Evolutionary conservation across 2,797 vertebrate genomes (phyloP).

Genomic region (Chaetodon trifasciatus): DNA sequence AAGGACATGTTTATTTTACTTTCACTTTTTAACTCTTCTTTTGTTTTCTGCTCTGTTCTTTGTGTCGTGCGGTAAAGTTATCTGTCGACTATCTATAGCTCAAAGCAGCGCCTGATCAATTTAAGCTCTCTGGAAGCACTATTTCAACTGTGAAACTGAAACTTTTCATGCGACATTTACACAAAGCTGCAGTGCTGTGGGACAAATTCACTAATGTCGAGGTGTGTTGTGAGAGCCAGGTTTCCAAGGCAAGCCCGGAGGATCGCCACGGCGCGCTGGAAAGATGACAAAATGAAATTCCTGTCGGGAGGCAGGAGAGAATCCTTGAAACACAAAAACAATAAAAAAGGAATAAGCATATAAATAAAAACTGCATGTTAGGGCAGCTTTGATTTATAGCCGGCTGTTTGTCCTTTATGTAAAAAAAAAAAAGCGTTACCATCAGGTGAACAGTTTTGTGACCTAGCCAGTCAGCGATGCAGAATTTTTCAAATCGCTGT

Average conservation of each 20-base stretch:
- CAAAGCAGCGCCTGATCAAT: constrained; percentile 21
- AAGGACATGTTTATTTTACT: too few species aligned
- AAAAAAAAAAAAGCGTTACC: background rate
- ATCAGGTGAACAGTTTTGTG: constrained; percentile 21
- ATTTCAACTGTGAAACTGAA: constrained; percentile 18
- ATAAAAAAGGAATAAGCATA: constrained; percentile 23
- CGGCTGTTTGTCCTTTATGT: background rate
- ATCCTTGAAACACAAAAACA: constrained; percentile 50
- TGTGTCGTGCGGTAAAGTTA: too few species aligned
- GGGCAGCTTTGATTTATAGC: constrained; percentile 52
- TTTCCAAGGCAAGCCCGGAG: constrained; percentile 28
- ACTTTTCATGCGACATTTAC: constrained; percentile 35
- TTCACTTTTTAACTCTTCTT: too few species aligned
- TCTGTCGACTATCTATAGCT: background rate
- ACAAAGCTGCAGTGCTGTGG: constrained; percentile 32
- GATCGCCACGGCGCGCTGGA: constrained; percentile 28
- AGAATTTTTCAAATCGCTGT: constrained; percentile 38
- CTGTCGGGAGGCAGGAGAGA: constrained; percentile 16
- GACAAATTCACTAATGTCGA: constrained; percentile 18
- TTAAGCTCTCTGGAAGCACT: background rate
- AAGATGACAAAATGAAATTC: constrained; percentile 50
- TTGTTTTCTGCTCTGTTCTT: too few species aligned
- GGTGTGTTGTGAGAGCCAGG: constrained; percentile 30
- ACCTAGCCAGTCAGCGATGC: constrained; percentile 21
- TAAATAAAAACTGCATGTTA: constrained; percentile 1